Evolutionary conservation across 1,140 invertebrate species (phyloP).

Genomic region (Scaptodrosophila lebanonensis): DNA sequence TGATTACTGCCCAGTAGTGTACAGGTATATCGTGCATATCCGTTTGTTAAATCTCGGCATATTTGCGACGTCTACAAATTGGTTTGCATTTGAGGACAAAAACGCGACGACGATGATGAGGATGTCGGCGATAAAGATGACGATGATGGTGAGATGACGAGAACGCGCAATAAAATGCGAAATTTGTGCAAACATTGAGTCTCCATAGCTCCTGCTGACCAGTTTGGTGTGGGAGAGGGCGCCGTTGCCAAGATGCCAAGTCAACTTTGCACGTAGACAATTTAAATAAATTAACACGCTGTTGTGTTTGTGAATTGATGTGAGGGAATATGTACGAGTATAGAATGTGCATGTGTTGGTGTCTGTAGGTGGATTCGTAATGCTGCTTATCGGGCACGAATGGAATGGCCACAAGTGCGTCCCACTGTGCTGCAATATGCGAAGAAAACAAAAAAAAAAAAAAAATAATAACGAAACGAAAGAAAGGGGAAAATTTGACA

Average conservation of each 20-base stretch:
- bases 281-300: constrained; percentile 74
- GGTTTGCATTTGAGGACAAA: constrained; percentile 69
- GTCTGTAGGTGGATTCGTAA: too few relatives aligned
- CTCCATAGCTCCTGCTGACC: background rate
- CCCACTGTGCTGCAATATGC: constrained; percentile 68
- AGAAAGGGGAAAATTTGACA: constrained; percentile 42
- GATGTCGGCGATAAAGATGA: too few relatives aligned
- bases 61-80: constrained; percentile 57
- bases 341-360: too few relatives aligned
- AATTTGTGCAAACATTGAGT: constrained; percentile 69
- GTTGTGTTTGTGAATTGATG: constrained; percentile 31
- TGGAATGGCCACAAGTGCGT: constrained; percentile 19
- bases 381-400: constrained; percentile 16
- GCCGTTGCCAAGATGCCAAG: constrained; percentile 47
- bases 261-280: constrained; percentile 71
- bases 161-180: constrained; percentile 60
- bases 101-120: constrained; percentile 29
- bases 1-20: too few relatives aligned
- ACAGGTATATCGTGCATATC: constrained; percentile 15
- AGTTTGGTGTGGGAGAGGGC: background rate
- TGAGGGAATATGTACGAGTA: constrained; percentile 16
- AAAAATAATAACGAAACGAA: constrained; percentile 8
- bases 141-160: constrained; percentile 6
- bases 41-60: constrained; percentile 46
- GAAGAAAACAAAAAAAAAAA: constrained; percentile 39